Base-by-base conservation (phyloP, 2,797 vertebrate genomes). In the Coregonus sp. region DNA sequence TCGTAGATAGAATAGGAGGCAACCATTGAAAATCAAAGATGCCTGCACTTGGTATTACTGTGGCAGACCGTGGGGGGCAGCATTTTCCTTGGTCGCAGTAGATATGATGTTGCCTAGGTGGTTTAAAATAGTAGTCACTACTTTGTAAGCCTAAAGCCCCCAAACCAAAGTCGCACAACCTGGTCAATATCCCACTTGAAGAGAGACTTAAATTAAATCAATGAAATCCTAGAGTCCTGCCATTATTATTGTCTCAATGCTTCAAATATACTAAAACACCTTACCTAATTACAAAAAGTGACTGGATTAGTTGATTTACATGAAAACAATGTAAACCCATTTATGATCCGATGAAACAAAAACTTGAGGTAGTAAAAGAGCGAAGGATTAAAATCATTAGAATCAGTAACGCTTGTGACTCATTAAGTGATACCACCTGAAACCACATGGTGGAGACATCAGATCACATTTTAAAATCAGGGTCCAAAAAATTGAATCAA, bases 361-460 rank as follows among this genome's bases (percentile, higher is more conserved):
- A 63, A 25, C 59, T 3, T 12, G 9, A 11, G 7, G 25, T 29
- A 25, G 11, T 12, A 25, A 9, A 63, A 63, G 12, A 63, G 20
- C 7, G 0, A 47, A 47, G 40, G 40, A 11, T 47, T 63, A 25
- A 20, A 25, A 20, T 7, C 7, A 3, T 29, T 25, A 5, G 14
- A 33, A 16, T n/a, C 54, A 47, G 76, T 73, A 14, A 35, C 73
- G 31, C 9, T 29, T 67, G 33, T 33, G 29, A 33, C 31, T 68
- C 11, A 66, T 12, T 35, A 5, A 18, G 63, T 33, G 5, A 68
- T 68, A 5, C 71, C 72, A 37, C 12, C 56, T 14, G 5, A 61
- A 0, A 67, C 82, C 80, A 75, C 80, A 37, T 4, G 80, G 70
- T 79, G 82, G 82, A 69, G 75, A 77, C 72, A 79, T 51, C 37